phyloP scores from a whole-genome alignment of 2,888 invertebrate species.

The Agapostemon virescens region DNA sequence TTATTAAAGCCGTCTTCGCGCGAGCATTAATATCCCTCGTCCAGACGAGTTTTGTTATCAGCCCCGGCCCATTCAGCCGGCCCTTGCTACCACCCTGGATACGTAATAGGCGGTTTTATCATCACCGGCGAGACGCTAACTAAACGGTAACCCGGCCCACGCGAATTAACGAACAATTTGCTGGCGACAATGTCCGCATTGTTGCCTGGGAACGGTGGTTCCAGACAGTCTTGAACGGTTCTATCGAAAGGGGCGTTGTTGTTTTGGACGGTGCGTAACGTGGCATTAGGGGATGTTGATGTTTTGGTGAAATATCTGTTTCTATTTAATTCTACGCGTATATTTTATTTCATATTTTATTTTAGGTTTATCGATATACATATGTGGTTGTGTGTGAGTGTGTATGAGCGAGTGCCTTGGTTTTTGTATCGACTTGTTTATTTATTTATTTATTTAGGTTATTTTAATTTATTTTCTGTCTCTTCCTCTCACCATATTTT shows the following conservation, averaged over 20 bases:
- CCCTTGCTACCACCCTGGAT: not conserved
- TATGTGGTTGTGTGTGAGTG: too few species aligned
- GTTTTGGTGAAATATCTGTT: not conserved
- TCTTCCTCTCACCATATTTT: too few species aligned
- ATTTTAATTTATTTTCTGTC: too few species aligned
- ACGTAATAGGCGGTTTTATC: conserved; percentile 34
- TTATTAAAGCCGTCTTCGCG: conserved; percentile 76
- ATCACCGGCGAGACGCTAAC: not conserved
- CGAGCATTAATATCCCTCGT: conserved; percentile 72
- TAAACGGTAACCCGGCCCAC: conserved; percentile 11
- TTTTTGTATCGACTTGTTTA: too few species aligned
- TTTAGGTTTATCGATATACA: too few species aligned
- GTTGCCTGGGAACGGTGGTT: not conserved
- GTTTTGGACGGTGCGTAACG: not conserved
- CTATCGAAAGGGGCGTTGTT: not conserved
- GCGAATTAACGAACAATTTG: conserved; percentile 39
- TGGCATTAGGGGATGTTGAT: not conserved
- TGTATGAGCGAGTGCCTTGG: too few species aligned
- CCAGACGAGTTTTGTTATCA: conserved; percentile 73
- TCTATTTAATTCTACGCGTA: too few species aligned
- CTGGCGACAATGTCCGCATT: not conserved
- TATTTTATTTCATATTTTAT: too few species aligned
- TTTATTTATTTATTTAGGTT: too few species aligned
- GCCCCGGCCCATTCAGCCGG: conserved; percentile 53
- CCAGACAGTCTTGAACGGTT: not conserved